phyloP scores from a whole-genome alignment of 2,113 vertebrate genomes.

The Scolopax mira region DNA sequence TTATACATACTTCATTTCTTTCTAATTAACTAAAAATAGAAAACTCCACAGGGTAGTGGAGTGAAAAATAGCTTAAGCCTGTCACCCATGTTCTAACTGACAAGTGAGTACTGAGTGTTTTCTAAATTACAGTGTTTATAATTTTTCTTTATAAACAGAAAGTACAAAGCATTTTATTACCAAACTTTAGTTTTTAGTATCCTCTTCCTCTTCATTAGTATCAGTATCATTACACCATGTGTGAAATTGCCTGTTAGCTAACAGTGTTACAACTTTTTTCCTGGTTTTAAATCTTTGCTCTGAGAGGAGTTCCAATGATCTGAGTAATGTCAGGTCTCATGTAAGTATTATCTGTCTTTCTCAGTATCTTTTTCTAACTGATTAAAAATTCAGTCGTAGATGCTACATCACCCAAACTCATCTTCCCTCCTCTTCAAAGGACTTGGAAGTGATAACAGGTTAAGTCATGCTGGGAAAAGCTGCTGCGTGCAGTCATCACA shows the following conservation, averaged over 20 bases:
- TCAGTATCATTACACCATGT: background rate
- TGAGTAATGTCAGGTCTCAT: background rate
- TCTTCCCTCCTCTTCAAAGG: background rate
- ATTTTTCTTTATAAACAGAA: background rate
- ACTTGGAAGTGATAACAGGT: background rate
- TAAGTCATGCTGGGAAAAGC: background rate
- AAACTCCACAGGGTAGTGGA: too few relatives aligned
- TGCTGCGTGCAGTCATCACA: rapidly evolving
- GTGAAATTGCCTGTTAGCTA: background rate
- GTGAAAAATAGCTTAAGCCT: background rate
- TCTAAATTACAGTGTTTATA: background rate
- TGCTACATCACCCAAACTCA: background rate
- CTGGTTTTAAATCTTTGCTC: background rate
- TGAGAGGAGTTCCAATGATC: background rate
- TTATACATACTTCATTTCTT: background rate
- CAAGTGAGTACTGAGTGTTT: background rate
- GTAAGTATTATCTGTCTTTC: background rate
- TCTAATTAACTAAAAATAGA: background rate
- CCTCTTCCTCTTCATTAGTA: background rate
- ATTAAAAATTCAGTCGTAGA: background rate
- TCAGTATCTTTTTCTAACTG: background rate
- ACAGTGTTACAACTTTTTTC: background rate
- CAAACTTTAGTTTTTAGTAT: background rate
- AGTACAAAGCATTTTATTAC: background rate
- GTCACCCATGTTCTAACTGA: background rate